Evolutionary conservation across 2,888 invertebrate species (phyloP).

Genomic region (Ochlodes sylvanus): DNA sequence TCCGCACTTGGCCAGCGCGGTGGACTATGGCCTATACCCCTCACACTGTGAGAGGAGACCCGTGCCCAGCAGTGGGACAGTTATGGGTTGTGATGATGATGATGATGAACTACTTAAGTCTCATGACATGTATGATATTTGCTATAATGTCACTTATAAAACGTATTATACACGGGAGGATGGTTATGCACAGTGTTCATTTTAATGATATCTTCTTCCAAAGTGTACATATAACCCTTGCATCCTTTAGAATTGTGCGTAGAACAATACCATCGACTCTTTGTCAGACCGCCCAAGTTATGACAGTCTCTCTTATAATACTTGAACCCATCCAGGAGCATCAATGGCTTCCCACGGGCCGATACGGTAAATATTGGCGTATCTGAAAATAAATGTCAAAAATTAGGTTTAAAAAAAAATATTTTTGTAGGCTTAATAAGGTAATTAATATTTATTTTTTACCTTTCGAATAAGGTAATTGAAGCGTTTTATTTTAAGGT

Average conservation of each 20-base stretch:
- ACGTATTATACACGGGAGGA: background rate
- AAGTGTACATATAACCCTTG: slow-evolving; percentile 46
- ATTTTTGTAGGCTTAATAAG: too few species aligned
- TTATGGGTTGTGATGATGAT: too few species aligned
- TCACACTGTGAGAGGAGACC: too few species aligned
- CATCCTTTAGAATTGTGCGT: slow-evolving; percentile 44
- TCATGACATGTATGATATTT: too few species aligned
- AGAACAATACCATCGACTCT: slow-evolving; percentile 50
- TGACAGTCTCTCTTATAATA: slow-evolving; percentile 44
- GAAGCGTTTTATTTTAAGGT: too few species aligned
- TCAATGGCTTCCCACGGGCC: slow-evolving; percentile 44
- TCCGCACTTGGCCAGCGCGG: too few species aligned
- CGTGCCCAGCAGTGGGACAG: too few species aligned
- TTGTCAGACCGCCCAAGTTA: slow-evolving; percentile 15
- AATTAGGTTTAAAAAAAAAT: background rate
- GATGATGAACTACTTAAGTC: too few species aligned
- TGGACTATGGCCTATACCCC: too few species aligned
- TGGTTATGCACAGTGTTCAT: slow-evolving; percentile 10
- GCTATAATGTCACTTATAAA: background rate
- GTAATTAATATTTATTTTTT: too few species aligned
- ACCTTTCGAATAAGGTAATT: too few species aligned
- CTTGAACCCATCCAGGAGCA: slow-evolving; percentile 46
- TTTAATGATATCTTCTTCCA: slow-evolving; percentile 39
- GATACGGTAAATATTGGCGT: slow-evolving; percentile 30
- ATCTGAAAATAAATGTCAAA: slow-evolving; percentile 5